phyloP scores from a whole-genome alignment of 64 coral and sea anemone genomes.

The Pocillopora verrucosa region DNA sequence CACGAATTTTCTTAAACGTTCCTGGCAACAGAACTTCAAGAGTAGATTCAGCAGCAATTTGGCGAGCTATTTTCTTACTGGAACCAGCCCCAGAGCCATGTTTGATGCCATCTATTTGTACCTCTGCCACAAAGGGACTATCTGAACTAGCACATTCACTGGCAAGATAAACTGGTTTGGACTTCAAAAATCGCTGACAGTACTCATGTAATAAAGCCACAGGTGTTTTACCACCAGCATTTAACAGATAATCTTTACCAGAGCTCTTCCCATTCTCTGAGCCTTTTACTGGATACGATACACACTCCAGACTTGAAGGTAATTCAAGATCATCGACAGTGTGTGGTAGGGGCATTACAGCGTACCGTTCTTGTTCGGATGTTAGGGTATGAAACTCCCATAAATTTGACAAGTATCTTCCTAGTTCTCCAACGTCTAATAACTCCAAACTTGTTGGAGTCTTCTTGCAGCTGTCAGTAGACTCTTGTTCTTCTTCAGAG shows the following conservation, averaged over 20 bases:
- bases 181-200: constrained; percentile 66
- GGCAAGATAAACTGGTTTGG: constrained; percentile 71
- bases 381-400: constrained; percentile 88
- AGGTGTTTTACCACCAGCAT: constrained; percentile 81
- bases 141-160: constrained; percentile 72
- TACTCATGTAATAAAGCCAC: constrained; percentile 92
- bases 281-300: constrained; percentile 73
- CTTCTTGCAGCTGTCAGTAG: not conserved
- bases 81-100: constrained; percentile 71
- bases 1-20: constrained; percentile 66
- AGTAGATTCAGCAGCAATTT: constrained; percentile 76
- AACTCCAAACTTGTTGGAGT: constrained; percentile 29
- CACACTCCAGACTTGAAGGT: constrained; percentile 54
- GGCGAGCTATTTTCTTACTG: constrained; percentile 90
- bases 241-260: constrained; percentile 65
- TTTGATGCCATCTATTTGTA: constrained; percentile 75
- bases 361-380: constrained; percentile 70
- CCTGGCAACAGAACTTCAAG: constrained; percentile 81
- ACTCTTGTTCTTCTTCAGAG: not conserved
- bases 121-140: constrained; percentile 82
- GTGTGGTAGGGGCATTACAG: constrained; percentile 21
- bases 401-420: constrained; percentile 58
- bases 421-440: constrained; percentile 53
- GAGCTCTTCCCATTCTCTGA: constrained; percentile 31
- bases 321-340: constrained; percentile 31